Percentiles rank a stretch among this genome's conserved stretches.
Evolutionary conservation across 1,140 invertebrate genomes (phyloP).

Genomic region (Pseudomyrmex concolor): DNA sequence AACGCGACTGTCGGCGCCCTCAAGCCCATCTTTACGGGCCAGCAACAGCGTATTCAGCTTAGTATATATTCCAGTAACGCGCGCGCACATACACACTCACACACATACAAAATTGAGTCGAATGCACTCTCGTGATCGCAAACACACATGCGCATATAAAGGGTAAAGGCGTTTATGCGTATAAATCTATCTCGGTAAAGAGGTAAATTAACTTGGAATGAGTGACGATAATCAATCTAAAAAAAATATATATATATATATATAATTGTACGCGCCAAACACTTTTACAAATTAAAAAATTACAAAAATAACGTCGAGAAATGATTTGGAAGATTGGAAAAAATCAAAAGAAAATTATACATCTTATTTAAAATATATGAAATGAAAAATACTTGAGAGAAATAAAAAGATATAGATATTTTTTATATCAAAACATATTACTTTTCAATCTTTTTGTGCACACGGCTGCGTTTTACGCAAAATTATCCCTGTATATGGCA

Average conservation of each 20-base stretch:
- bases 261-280: neutral
- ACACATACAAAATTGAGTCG: neutral
- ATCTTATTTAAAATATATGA: neutral
- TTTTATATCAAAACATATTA: neutral
- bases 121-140: neutral
- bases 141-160: conserved; percentile 33
- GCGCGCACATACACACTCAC: conserved; percentile 42
- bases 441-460: neutral
- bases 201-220: neutral
- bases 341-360: neutral
- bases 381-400: neutral
- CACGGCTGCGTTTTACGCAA: neutral
- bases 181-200: neutral
- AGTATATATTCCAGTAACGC: conserved; percentile 30
- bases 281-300: neutral
- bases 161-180: neutral
- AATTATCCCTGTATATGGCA: conserved; percentile 20
- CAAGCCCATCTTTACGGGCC: conserved; percentile 75
- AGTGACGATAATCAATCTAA: neutral
- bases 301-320: too few species aligned
- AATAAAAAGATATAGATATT: neutral
- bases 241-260: neutral
- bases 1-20: conserved; percentile 61
- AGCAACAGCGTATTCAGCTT: conserved; percentile 69
- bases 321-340: too few species aligned